These are phyloP conservation scores for Platichthys flesus DNA, from an alignment of 2,113 vertebrate genomes.

Conservation along the genomic window DNA sequence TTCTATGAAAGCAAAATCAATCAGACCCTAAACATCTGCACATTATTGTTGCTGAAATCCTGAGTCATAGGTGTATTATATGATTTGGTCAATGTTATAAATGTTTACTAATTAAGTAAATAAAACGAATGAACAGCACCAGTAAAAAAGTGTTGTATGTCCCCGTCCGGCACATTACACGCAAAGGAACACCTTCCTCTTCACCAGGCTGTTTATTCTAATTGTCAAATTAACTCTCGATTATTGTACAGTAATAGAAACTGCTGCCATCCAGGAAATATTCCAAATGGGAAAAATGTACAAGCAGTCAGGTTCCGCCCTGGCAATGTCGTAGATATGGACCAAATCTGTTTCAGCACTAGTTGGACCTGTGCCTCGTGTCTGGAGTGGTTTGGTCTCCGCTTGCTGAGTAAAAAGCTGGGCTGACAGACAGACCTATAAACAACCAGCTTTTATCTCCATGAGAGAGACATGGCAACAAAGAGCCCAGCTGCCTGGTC, in stretches of 20 bases:
- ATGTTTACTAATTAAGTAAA: too few species aligned
- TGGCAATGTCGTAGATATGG: neutral
- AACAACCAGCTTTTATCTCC: conserved; percentile 80
- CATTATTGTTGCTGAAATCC: neutral
- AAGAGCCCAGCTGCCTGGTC: conserved; percentile 77
- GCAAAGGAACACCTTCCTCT: neutral
- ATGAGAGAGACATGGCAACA: conserved; percentile 72
- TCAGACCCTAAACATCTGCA: conserved; percentile 5
- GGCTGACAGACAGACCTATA: conserved; percentile 74
- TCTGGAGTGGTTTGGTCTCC: conserved; percentile 40
- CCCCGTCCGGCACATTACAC: neutral
- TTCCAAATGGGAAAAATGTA: conserved; percentile 37
- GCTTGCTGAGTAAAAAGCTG: conserved; percentile 58
- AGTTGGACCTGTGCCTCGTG: conserved; percentile 64
- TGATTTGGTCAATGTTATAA: conserved; percentile 1
- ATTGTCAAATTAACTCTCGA: conserved; percentile 19
- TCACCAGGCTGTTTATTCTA: conserved; percentile 18
- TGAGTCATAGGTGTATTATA: conserved; percentile 1
- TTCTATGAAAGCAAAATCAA: neutral
- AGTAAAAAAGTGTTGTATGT: neutral
- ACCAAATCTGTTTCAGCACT: conserved; percentile 60
- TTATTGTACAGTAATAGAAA: conserved; percentile 40
- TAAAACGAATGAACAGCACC: neutral
- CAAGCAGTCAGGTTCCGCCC: neutral
- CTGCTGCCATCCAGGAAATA: conserved; percentile 18